phyloP scores from a whole-genome alignment of 2,797 vertebrate species.

The Peromyscus attwateri region DNA sequence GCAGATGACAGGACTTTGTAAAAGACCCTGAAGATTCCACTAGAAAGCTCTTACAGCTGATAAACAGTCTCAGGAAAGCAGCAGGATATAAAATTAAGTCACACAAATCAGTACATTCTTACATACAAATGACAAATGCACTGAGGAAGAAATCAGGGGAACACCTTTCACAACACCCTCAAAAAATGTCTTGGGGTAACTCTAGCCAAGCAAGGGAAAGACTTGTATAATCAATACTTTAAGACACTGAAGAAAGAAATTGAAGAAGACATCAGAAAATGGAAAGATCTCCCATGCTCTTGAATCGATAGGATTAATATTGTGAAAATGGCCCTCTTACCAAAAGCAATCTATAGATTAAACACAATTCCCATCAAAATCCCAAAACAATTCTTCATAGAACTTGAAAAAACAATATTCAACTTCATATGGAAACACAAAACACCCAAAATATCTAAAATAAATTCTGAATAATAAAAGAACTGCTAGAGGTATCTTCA shows the following conservation, averaged over 20 bases:
- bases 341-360: not conserved
- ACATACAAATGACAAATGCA: not conserved
- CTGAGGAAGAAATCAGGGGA: not conserved
- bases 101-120: not conserved
- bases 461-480: not conserved
- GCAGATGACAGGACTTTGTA: not conserved
- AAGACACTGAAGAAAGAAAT: not conserved
- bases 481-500: not conserved
- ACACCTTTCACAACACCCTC: not conserved
- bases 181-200: not conserved
- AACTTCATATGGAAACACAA: not conserved
- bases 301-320: not conserved
- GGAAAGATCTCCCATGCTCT: not conserved
- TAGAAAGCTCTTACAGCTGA: not conserved
- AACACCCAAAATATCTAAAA: not conserved
- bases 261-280: not conserved
- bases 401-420: not conserved
- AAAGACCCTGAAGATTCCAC: not conserved
- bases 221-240: not conserved
- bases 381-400: not conserved
- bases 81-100: not conserved
- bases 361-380: not conserved
- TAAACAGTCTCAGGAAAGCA: not conserved
- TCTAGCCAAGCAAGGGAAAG: not conserved
- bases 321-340: not conserved